Conservation (phyloP, 2,113 vertebrate genomes). For the Cyphomyrus plagiostoma region DNA sequence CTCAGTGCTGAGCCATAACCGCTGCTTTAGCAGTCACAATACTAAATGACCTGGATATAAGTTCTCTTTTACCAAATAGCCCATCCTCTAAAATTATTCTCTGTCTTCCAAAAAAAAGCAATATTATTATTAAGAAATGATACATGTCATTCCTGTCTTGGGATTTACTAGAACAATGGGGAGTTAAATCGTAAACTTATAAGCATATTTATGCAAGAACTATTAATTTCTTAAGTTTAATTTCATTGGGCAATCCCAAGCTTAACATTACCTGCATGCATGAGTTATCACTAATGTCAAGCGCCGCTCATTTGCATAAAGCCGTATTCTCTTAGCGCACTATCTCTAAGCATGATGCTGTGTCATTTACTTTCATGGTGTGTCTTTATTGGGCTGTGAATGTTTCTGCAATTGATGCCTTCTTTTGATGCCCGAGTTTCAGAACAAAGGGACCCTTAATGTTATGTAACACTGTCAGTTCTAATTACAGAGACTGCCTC, state of each 20-base stretch:
- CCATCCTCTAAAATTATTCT: background rate
- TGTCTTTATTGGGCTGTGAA: background rate
- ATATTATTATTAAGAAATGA: slow-evolving; percentile 10
- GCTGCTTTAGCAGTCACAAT: background rate
- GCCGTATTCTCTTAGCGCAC: background rate
- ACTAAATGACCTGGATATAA: background rate
- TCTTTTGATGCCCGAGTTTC: background rate
- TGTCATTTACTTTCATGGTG: background rate
- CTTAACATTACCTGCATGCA: background rate
- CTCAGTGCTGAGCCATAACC: background rate
- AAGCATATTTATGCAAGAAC: background rate
- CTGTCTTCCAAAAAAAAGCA: background rate
- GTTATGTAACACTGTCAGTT: slow-evolving; percentile 5
- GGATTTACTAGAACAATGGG: background rate
- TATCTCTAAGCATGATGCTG: background rate
- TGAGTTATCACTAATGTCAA: background rate
- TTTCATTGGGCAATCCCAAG: background rate
- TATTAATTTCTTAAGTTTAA: background rate
- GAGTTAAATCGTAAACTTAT: background rate
- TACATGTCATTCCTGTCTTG: background rate
- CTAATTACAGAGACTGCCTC: background rate
- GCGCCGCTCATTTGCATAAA: background rate
- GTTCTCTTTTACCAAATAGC: background rate
- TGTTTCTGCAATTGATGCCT: background rate
- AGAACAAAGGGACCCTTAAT: background rate